Conservation (phyloP, 2,888 invertebrate species). For the Epirrita christyi region DNA sequence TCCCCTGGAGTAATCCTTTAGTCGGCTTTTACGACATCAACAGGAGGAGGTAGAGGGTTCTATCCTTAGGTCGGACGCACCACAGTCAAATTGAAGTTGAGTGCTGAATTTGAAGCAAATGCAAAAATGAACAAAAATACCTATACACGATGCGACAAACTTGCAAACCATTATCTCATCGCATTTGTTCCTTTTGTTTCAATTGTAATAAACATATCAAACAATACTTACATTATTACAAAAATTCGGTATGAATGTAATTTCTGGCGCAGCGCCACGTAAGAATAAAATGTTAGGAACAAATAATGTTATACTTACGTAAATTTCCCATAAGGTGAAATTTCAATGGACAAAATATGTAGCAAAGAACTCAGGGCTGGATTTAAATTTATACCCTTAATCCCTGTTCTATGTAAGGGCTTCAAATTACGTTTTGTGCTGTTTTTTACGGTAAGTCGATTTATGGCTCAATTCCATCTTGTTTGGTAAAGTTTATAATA, state of each 20-base stretch:
- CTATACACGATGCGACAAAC: too few species aligned
- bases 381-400: slow-evolving; percentile 22
- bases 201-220: slow-evolving; percentile 10
- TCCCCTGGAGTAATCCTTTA: too few species aligned
- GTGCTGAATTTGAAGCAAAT: too few species aligned
- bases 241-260: slow-evolving; percentile 15
- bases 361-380: slow-evolving; percentile 14
- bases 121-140: too few species aligned
- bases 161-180: too few species aligned
- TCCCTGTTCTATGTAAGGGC: slow-evolving; percentile 23
- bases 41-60: too few species aligned
- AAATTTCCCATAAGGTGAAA: slow-evolving; percentile 27
- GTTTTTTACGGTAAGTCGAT: slow-evolving; percentile 8
- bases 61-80: too few species aligned
- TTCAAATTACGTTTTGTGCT: slow-evolving; percentile 16
- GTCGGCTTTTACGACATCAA: too few species aligned
- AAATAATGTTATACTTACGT: slow-evolving; percentile 23
- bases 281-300: slow-evolving; percentile 23
- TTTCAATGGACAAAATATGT: slow-evolving; percentile 36
- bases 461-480: slow-evolving; percentile 6
- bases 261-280: slow-evolving; percentile 25
- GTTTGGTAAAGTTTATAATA: slow-evolving; percentile 6
- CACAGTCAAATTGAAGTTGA: too few species aligned
- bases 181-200: not conserved
- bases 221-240: slow-evolving; percentile 18